Percentiles rank a stretch among this genome's conserved stretches.
These are phyloP conservation scores for Darevskia mixta DNA, from an alignment of 2,797 vertebrate genomes.

Conservation along the genomic window DNA sequence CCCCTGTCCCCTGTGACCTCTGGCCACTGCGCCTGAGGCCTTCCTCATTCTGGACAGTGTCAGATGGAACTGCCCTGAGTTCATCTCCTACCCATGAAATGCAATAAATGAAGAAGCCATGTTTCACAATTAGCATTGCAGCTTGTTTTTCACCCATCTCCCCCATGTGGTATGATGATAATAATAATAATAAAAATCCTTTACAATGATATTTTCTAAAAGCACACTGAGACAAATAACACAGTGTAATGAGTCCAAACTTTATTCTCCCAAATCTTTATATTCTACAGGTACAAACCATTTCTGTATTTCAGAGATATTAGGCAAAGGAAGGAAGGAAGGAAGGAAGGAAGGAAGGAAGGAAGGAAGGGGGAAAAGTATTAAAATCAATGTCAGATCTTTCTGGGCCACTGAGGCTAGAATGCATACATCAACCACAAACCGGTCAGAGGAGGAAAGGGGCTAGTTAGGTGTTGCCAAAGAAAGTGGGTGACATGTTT, in stretches of 20 bases:
- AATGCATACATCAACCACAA: background rate
- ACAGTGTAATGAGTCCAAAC: background rate
- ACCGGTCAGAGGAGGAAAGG: background rate
- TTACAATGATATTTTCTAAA: background rate
- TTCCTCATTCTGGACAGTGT: background rate
- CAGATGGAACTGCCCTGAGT: background rate
- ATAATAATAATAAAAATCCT: too few species aligned
- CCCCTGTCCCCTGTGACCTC: too few species aligned
- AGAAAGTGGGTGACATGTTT: background rate
- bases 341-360: too few species aligned
- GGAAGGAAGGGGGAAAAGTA: too few species aligned
- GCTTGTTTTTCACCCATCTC: background rate
- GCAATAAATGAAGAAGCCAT: background rate
- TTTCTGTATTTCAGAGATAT: too few species aligned
- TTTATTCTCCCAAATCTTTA: background rate
- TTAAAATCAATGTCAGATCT: background rate
- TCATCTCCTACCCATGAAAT: background rate
- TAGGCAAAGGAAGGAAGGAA: too few species aligned
- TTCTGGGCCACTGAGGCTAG: background rate
- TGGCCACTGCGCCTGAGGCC: background rate
- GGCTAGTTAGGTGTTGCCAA: background rate
- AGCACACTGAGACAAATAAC: background rate
- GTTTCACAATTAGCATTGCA: background rate
- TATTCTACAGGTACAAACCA: background rate
- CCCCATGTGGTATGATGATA: background rate